A percentile compares a stretch with the other conserved stretches of the same genome.
Conservation (phyloP, 2,797 vertebrate species). For the Chloroceryle amazona region DNA sequence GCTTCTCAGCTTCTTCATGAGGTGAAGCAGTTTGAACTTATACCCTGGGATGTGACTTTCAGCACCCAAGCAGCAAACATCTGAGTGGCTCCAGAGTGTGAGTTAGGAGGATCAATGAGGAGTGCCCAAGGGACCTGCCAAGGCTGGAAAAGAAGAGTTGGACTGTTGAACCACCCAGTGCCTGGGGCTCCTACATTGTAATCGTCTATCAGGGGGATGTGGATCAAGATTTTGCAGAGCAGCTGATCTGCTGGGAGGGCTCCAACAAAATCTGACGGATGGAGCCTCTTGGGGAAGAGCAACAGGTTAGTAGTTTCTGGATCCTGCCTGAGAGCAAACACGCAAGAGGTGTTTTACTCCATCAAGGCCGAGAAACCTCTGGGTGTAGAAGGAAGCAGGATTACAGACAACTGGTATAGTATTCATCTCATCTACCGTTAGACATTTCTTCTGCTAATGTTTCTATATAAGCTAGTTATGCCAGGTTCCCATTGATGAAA, state of each 20-base stretch:
- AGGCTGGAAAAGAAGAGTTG: not conserved
- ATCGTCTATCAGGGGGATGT: accelerated
- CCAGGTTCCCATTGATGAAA: not conserved
- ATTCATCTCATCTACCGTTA: not conserved
- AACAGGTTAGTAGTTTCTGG: accelerated
- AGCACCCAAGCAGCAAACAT: not conserved
- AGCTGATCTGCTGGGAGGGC: not conserved
- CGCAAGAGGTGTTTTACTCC: not conserved
- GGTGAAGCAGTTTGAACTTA: not conserved
- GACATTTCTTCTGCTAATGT: not conserved
- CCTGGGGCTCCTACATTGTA: not conserved
- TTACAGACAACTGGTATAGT: not conserved
- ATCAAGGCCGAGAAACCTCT: not conserved
- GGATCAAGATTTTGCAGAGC: not conserved
- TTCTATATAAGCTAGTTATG: not conserved
- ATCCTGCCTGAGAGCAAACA: not conserved
- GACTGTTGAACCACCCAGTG: not conserved
- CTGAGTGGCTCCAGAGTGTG: not conserved
- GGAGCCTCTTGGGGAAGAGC: not conserved
- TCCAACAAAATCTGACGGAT: not conserved
- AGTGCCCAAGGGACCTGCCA: accelerated
- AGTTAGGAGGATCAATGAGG: accelerated
- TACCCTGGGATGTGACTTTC: not conserved
- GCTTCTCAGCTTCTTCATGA: accelerated
- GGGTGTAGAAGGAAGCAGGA: not conserved